A percentile compares a stretch with the other conserved stretches of the same genome.
These are phyloP conservation scores for Urocitellus parryii DNA, from an alignment of 2,113 vertebrate species.

Conservation along the genomic window DNA sequence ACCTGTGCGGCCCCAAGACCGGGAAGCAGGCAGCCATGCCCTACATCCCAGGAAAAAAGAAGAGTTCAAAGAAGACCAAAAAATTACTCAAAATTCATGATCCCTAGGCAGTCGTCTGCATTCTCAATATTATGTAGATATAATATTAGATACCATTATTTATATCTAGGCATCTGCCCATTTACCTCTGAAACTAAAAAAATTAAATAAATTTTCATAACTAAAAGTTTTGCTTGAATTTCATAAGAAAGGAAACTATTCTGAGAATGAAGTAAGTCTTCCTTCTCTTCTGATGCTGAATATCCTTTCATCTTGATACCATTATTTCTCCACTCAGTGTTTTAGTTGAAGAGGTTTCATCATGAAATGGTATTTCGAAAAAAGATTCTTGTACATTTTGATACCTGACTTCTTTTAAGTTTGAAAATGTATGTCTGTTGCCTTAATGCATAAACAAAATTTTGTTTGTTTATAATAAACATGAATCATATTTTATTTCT, in stretches of 20 bases:
- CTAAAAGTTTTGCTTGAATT: background rate
- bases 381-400: background rate
- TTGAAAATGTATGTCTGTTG: background rate
- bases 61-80: background rate
- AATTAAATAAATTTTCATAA: background rate
- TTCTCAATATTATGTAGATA: background rate
- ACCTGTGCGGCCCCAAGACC: too few species aligned
- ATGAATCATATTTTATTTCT: background rate
- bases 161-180: background rate
- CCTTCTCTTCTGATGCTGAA: background rate
- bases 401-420: background rate
- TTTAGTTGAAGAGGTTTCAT: background rate
- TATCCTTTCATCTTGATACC: background rate
- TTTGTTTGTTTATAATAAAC: background rate
- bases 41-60: too few species aligned
- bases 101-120: background rate
- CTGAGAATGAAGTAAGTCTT: background rate
- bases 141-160: background rate
- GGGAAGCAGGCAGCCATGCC: too few species aligned
- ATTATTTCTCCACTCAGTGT: background rate
- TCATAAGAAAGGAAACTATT: background rate
- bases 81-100: background rate
- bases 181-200: background rate
- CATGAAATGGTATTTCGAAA: background rate
- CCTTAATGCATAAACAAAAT: background rate